Conservation (phyloP, 2,797 vertebrate species). For the Catamblyrhynchus diadema region DNA sequence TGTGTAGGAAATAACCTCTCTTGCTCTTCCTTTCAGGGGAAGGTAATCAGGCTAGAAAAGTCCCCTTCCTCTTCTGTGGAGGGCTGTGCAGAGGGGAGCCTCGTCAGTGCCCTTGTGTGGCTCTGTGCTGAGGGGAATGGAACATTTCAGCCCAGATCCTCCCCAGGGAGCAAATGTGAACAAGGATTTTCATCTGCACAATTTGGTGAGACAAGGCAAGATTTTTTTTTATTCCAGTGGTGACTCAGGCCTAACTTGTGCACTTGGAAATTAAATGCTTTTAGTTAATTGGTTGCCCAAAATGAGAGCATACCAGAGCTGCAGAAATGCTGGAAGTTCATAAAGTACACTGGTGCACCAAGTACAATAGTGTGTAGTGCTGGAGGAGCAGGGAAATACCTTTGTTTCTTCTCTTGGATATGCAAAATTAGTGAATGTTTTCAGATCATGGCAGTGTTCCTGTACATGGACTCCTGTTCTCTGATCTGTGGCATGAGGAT, state of each 20-base stretch:
- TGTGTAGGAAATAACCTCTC: not conserved
- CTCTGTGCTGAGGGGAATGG: not conserved
- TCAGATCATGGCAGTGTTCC: not conserved
- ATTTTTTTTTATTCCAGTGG: not conserved
- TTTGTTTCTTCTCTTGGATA: not conserved
- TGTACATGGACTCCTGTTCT: not conserved
- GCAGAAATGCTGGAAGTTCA: not conserved
- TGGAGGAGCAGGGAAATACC: not conserved
- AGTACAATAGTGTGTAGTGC: not conserved
- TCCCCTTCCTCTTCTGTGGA: not conserved
- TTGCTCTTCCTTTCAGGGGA: not conserved
- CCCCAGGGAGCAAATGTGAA: not conserved
- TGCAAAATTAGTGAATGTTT: not conserved
- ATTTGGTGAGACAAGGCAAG: accelerated
- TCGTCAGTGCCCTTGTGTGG: accelerated
- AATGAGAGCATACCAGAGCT: not conserved
- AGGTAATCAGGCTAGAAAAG: not conserved
- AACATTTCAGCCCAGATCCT: not conserved
- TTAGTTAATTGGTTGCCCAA: not conserved
- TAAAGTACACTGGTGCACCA: not conserved
- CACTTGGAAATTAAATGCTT: not conserved
- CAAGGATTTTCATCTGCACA: not conserved
- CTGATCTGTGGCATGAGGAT: not conserved
- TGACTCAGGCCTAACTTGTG: not conserved
- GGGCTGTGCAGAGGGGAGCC: not conserved